A percentile compares a stretch with the other conserved stretches of the same genome.
Evolutionary conservation across 2,888 invertebrate genomes (phyloP).

Genomic region (Nephrotoma guestfalica): DNA sequence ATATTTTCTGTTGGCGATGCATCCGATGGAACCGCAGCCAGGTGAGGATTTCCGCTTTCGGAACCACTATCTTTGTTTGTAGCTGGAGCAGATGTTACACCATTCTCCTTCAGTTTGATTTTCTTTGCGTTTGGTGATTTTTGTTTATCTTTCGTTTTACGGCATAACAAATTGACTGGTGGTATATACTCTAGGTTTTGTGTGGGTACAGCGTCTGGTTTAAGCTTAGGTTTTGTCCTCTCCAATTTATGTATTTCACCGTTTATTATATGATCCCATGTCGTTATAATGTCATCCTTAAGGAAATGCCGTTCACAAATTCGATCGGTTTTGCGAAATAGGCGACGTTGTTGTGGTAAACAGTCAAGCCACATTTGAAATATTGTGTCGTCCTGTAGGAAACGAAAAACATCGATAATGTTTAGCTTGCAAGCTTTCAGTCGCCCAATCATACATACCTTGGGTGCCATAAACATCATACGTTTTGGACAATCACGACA

Average conservation of each 20-base stretch:
- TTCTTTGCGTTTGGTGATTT: background rate
- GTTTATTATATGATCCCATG: constrained; percentile 20
- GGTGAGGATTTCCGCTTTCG: background rate
- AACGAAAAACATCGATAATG: background rate
- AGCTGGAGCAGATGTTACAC: constrained; percentile 8
- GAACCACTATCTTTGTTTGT: constrained; percentile 1
- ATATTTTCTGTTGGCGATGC: background rate
- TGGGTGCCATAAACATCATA: constrained; percentile 20
- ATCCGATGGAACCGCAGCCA: background rate
- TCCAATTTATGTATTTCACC: constrained; percentile 19
- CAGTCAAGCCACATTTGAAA: constrained; percentile 17
- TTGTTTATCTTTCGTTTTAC: background rate
- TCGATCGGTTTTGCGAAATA: constrained; percentile 18
- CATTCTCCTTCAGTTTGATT: background rate
- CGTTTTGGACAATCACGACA: constrained; percentile 15
- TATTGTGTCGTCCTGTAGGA: constrained; percentile 13
- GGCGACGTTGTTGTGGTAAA: constrained; percentile 16
- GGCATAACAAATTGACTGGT: background rate
- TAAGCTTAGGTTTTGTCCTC: constrained; percentile 19
- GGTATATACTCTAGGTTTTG: constrained; percentile 13
- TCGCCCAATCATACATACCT: constrained; percentile 11
- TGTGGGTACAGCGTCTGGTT: constrained; percentile 17
- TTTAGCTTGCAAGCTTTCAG: background rate
- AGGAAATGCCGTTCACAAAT: constrained; percentile 21
- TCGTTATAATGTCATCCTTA: constrained; percentile 16